These are phyloP conservation scores for Calcarius lapponicus DNA, from an alignment of 2,797 vertebrate species.

Conservation along the genomic window DNA sequence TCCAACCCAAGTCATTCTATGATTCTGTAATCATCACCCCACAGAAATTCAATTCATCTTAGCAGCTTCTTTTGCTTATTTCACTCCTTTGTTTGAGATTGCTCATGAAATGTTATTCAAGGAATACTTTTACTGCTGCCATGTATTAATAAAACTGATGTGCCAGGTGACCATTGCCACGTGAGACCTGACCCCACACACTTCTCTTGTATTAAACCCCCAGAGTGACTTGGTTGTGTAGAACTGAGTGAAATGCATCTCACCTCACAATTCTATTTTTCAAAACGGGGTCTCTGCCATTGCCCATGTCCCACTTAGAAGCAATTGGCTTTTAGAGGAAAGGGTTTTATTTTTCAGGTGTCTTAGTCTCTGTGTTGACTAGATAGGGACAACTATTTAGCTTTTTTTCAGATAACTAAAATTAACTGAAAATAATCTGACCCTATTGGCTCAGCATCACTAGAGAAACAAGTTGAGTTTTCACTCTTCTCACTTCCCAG, in stretches of 20 bases:
- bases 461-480: neutral
- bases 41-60: neutral
- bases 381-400: neutral
- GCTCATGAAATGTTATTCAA: neutral
- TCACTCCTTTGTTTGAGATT: neutral
- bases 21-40: neutral
- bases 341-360: fast-evolving
- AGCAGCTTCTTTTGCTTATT: neutral
- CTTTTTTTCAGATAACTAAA: neutral
- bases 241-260: neutral
- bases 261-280: neutral
- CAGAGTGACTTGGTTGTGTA: neutral
- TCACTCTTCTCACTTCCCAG: neutral
- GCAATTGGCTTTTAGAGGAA: neutral
- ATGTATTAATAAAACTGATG: neutral
- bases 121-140: neutral
- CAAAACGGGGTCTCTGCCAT: fast-evolving
- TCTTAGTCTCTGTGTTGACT: neutral
- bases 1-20: neutral
- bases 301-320: neutral
- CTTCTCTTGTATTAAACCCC: fast-evolving
- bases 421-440: neutral
- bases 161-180: neutral
- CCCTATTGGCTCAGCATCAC: neutral
- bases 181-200: neutral